phyloP scores from a whole-genome alignment of 2,888 invertebrate genomes.

The Plebejus anna region DNA sequence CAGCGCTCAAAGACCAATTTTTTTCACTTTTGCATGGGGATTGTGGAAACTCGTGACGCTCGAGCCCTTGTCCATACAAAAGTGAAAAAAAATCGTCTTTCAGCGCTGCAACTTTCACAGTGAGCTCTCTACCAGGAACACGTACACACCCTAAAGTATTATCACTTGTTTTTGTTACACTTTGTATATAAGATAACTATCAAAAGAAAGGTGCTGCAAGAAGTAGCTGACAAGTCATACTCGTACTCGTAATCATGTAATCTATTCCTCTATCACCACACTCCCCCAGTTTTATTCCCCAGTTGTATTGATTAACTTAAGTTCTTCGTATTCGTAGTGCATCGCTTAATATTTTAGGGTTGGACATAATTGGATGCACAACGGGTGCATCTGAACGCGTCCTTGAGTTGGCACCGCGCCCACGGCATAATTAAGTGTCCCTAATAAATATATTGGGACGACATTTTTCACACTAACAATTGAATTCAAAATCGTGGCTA shows the following conservation, averaged over 20 bases:
- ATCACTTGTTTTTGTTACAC: no score
- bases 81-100: no score
- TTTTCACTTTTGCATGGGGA: no score
- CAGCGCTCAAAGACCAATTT: no score
- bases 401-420: constrained; percentile 62
- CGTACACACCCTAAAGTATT: no score
- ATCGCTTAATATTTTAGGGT: constrained; percentile 73
- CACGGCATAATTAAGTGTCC: constrained; percentile 66
- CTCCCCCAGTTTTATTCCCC: neutral
- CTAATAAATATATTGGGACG: constrained; percentile 50
- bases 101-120: no score
- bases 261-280: neutral
- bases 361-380: constrained; percentile 72
- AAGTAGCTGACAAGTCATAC: no score
- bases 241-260: neutral
- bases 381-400: constrained; percentile 67
- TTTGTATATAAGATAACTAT: no score
- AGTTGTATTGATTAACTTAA: constrained; percentile 55
- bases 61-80: no score
- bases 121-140: no score
- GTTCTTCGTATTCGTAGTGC: constrained; percentile 65
- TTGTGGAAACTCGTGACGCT: no score
- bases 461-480: constrained; percentile 28
- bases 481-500: neutral
- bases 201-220: no score